Evolutionary conservation across 1,140 invertebrate genomes (phyloP), one percentile per base, ranked within the genome.

Genomic region (Ceratosolen fusciceps): DNA sequence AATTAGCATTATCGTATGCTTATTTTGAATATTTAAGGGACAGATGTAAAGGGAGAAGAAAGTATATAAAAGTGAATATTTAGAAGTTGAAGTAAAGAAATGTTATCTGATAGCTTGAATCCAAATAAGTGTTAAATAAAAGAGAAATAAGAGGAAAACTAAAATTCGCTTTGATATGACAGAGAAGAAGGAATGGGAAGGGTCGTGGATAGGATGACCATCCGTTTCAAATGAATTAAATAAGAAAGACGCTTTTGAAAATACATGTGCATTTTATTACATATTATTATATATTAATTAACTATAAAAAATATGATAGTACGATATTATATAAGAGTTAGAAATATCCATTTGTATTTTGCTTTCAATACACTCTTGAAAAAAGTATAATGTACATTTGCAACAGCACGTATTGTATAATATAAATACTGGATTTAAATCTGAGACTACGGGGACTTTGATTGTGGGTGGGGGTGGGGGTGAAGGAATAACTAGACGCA

Each of bases 301-400:
- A 83, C 82, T 83, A 84, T 84, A 84, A 83, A 84, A 60, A 84
- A 84, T n/a, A n/a, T n/a, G n/a, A 84, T 84, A 83, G 82, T 80
- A 83, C 80, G 83, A 78, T 84, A 81, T 82, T 81, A 81, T 82
- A 81, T 80, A 82, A 83, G 81, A 83, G 79, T 82, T 83, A 84
- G 79, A 84, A 80, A 83, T 82, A 84, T 82, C 80, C 77, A 82
- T 82, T 81, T 74, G 54, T 81, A 81, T 84, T 34, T 67, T 81
- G 74, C 65, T 80, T 81, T 74, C 19, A 26, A 77, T 81, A 74
- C 74, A 73, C 29, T 77, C 39, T 77, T 70, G 67, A 62, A 80
- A 78, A 77, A 82, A 80, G 24, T 80, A 78, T 74, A 77, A 78
- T 79, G 74, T 79, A 82, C 77, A 81, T 75, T 79, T 79, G 77